These are phyloP conservation scores for Odontamblyopus lacepedii DNA, from an alignment of 2,797 vertebrate species.

Conservation along the genomic window DNA sequence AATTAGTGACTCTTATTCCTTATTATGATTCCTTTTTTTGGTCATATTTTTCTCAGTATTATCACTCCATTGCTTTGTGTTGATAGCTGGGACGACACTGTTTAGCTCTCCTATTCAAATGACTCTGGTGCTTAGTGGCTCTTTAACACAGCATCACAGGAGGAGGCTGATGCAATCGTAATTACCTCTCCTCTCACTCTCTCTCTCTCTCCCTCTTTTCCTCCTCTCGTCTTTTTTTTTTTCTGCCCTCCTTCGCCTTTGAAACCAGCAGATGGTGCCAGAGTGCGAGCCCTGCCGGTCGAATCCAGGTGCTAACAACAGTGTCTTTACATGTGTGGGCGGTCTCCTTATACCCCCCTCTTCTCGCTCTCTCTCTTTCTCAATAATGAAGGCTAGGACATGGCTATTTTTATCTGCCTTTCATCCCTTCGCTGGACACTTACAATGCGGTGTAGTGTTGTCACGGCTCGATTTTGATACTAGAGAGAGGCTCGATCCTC, in stretches of 20 bases:
- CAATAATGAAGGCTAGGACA: conserved; percentile 64
- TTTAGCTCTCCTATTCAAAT: conserved; percentile 9
- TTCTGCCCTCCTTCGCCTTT: conserved; percentile 4
- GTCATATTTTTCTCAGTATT: not conserved
- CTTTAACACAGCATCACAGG: conserved; percentile 57
- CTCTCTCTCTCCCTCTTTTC: not conserved
- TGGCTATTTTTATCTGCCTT: conserved; percentile 75
- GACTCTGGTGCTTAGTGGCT: conserved; percentile 23
- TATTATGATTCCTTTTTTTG: not conserved
- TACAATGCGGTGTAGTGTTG: conserved; percentile 19
- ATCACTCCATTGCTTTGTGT: not conserved
- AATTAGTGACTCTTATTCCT: not conserved
- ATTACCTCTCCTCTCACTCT: conserved; percentile 54
- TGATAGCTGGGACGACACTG: not conserved
- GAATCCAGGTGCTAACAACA: conserved; percentile 65
- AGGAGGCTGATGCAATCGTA: conserved; percentile 80
- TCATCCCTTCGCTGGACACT: conserved; percentile 60
- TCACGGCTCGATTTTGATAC: too few species aligned
- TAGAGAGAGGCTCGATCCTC: too few species aligned
- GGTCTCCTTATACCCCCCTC: conserved; percentile 13
- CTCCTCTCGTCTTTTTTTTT: conserved; percentile 20
- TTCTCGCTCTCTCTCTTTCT: conserved; percentile 21
- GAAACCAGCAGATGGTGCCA: conserved; percentile 76
- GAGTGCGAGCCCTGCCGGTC: conserved; percentile 64
- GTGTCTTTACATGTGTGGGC: conserved; percentile 58